A percentile compares a stretch with the other conserved stretches of the same genome.
phyloP scores from a whole-genome alignment of 2,113 vertebrate species.

The Sapayoa aenigma region DNA sequence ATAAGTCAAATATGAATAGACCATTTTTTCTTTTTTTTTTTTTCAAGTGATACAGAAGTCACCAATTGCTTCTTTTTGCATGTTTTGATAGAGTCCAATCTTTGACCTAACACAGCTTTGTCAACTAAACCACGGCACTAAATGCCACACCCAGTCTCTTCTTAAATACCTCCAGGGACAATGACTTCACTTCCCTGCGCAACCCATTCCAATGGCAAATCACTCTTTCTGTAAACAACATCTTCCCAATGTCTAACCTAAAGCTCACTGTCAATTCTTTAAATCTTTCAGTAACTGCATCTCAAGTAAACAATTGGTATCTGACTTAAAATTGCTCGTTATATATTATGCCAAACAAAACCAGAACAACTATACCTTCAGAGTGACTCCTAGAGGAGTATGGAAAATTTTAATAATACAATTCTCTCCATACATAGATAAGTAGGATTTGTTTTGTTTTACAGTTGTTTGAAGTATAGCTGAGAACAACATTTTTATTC shows the following conservation, averaged over 20 bases:
- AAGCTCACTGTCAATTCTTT: background rate
- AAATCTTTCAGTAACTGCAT: background rate
- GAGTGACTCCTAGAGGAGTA: background rate
- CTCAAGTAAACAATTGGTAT: background rate
- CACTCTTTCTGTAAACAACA: too few species aligned
- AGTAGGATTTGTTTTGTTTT: background rate
- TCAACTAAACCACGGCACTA: too few species aligned
- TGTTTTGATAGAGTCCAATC: too few species aligned
- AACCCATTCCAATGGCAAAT: too few species aligned
- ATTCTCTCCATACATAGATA: background rate
- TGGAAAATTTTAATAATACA: background rate
- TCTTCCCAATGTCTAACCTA: too few species aligned
- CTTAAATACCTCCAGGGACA: too few species aligned
- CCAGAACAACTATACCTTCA: background rate
- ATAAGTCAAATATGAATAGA: fast-evolving
- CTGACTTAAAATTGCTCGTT: background rate
- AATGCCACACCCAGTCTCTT: too few species aligned
- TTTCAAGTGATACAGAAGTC: background rate
- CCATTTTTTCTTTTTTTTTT: background rate
- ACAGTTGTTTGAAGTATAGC: background rate
- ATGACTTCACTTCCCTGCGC: too few species aligned
- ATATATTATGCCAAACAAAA: background rate
- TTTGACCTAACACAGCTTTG: too few species aligned
- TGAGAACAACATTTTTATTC: background rate
- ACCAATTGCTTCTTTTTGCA: background rate